These are phyloP conservation scores for Platyscapa corneri DNA, from an alignment of 1,140 invertebrate species.

Conservation along the genomic window DNA sequence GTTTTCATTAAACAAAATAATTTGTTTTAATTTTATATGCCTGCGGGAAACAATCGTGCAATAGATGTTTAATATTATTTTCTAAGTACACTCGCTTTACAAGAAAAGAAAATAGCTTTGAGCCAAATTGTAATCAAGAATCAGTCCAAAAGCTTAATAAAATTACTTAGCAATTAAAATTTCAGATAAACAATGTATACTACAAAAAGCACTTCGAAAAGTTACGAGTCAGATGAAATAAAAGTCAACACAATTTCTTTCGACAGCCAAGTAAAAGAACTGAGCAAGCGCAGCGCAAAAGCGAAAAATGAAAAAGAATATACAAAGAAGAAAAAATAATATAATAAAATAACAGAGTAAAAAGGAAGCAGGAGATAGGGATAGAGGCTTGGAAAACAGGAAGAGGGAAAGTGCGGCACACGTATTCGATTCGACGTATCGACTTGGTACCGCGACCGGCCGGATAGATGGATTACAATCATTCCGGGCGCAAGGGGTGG, in stretches of 20 bases:
- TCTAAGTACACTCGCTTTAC: no score
- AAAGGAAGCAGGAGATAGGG: conserved; percentile 11
- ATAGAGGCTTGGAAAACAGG: conserved; percentile 32
- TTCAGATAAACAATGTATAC: neutral
- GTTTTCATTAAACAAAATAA: no score
- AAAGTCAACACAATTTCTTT: neutral
- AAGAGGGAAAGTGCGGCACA: conserved; percentile 33
- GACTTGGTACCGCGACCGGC: conserved; percentile 60
- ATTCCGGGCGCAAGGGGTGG: conserved; percentile 65
- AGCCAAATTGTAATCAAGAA: neutral
- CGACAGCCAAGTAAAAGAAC: neutral
- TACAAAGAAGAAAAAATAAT: neutral
- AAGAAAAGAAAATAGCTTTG: neutral
- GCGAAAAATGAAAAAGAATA: neutral
- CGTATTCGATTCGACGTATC: conserved; percentile 66
- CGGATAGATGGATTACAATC: conserved; percentile 75
- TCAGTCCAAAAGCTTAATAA: neutral
- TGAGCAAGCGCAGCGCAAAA: neutral
- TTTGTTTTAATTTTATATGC: no score
- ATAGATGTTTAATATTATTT: no score
- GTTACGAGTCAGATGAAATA: neutral
- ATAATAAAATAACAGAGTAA: conserved; percentile 1
- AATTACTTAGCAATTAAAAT: neutral
- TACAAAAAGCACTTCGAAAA: neutral
- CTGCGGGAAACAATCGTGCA: no score